Base-by-base conservation (phyloP, 2,888 invertebrate genomes). In the Leptopterna dolabrata region DNA sequence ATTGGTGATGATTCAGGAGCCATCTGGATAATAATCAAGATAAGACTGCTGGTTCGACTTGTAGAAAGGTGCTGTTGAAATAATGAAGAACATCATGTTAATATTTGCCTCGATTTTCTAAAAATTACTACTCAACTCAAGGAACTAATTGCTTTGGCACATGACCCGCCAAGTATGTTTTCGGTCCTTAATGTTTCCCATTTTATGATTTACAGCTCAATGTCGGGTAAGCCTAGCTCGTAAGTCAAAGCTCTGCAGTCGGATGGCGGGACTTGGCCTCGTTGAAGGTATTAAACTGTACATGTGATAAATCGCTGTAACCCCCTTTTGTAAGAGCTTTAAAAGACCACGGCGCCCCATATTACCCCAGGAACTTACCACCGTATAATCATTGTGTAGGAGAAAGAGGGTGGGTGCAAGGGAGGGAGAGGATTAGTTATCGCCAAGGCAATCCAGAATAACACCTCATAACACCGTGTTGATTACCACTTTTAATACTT, bases 241-340 rank as follows among this genome's bases (percentile, higher is more conserved):
- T 63, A 63, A 63, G 63, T 63, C 63, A 63, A 24, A 24, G 24
- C 63, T 63, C 55, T 19, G 19, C 2, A 55, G 55, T n/a, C 55
- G 19, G 63, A 19, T 63, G 19, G 63, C 11, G 63, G 63, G 24
- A 63, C 63, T 63, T n/a, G 51, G n/a, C 16, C 51, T 51, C 63
- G 63, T 63, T 63, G 63, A 63, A 63, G 63, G 63, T 63, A 63
- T 63, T 63, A 63, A 63, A 63, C 63, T 63, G 63, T 63, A 63
- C 63, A 63, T 24, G 63, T 63, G 63, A 63, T 63, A 63, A 63
- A 63, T 63, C 63, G 63, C 24, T 24, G 24, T 19, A 11, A 63
- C 63, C 63, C 63, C 63, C 63, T 63, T 63, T 63, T 63, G 63
- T 63, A 63, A 63, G 63, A 27, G 63, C 63, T 63, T 63, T 63